Base-by-base conservation (phyloP, 1,140 invertebrate genomes). In the Tetraneura akinire region DNA sequence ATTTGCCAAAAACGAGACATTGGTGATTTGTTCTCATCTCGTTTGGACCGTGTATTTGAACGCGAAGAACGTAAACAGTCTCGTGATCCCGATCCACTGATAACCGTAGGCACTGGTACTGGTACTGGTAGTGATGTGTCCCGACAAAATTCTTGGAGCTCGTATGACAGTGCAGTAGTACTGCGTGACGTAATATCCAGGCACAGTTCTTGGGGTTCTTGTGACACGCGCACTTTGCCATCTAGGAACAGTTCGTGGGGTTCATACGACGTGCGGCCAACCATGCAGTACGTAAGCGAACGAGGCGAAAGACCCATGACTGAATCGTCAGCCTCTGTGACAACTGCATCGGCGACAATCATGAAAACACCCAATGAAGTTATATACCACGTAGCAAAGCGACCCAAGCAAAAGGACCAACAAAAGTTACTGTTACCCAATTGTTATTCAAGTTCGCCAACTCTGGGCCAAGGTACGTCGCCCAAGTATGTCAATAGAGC, bases 121-220 rank as follows among this genome's bases (percentile, higher is more conserved):
- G 29, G 16, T 10, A 23, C 5, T 14, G 14, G 45, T 10, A 29
- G 37, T 13, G 55, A 78, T 11, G 74, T 78, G 13, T 78, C 74
- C 81, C 86, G 92, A 29, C 92, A 93, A 83, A 92, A 90, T 85
- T 93, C 92, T 4, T 93, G 92, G 91, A 92, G 91, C 83, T 93
- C 92, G 26, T 92, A 91, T 85, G 91, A 93, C 85, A 92, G 91
- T 84, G 91, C 91, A 18, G 85, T 91, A 55, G 85, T 85, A 80
- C 82, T 81, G 78, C 85, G 86, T 23, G 90, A 90, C 80, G 85
- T 86, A 42, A 87, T 91, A 3, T 93, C 92, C n/a, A 88, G 93
- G 29, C 92, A 94, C 84, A 92, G 92, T 82, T 94, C 93, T 32
- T 94, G 92, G 92, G 92, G 93, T 68, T 92, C 91, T 6, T 90